Percentiles rank a stretch among this genome's conserved stretches.
These are phyloP conservation scores for Epistrophe grossulariae DNA, from an alignment of 2,888 invertebrate genomes.

Conservation along the genomic window DNA sequence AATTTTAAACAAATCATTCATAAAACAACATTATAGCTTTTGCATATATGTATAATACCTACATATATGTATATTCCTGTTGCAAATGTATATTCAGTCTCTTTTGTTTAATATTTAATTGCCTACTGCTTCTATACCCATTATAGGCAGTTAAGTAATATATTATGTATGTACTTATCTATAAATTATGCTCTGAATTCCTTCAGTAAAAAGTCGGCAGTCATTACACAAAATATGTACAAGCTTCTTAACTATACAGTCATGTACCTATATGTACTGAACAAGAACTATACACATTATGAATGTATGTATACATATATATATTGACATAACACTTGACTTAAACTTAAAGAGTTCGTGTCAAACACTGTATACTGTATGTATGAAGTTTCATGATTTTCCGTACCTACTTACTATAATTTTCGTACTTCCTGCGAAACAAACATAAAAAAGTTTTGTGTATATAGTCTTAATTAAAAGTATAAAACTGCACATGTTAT, in stretches of 20 bases:
- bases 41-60: neutral
- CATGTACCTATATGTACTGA: neutral
- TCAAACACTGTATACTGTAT: neutral
- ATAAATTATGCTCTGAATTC: neutral
- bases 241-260: neutral
- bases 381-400: neutral
- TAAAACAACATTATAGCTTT: neutral
- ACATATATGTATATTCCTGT: neutral
- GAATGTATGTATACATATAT: neutral
- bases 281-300: neutral
- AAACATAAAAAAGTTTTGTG: constrained; percentile 23
- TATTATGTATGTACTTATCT: no score
- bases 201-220: neutral
- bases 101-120: neutral
- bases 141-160: constrained; percentile 5
- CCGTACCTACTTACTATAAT: neutral
- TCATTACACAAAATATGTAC: neutral
- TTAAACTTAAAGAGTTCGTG: constrained; percentile 15
- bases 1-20: no score
- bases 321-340: neutral
- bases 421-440: constrained; percentile 47
- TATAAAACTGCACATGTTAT: constrained; percentile 32
- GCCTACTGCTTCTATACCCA: neutral
- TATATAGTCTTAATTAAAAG: constrained; percentile 43
- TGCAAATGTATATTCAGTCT: neutral